phyloP scores from a whole-genome alignment of 2,113 vertebrate species.

The Percina caprodes region DNA sequence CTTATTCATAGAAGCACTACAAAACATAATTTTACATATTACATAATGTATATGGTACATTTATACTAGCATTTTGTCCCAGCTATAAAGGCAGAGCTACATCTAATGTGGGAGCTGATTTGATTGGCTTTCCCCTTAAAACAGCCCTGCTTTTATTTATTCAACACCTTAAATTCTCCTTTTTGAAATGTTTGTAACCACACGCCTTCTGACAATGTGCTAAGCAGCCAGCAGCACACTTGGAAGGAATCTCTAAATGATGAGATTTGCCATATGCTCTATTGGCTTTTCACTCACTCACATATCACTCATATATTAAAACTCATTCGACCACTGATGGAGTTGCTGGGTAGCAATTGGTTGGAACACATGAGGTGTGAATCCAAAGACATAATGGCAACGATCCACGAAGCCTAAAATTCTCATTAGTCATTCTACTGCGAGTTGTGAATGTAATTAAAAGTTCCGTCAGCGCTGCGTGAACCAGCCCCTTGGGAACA shows the following conservation, averaged over 20 bases:
- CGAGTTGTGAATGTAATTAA: conserved; percentile 72
- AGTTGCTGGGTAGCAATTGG: conserved; percentile 37
- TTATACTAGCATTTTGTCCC: not conserved
- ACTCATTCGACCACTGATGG: conserved; percentile 21
- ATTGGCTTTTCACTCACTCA: conserved; percentile 40
- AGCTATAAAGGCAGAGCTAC: not conserved
- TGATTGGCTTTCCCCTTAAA: not conserved
- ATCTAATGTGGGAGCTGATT: not conserved
- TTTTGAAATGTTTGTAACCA: conserved; percentile 25
- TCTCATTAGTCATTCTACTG: conserved; percentile 73
- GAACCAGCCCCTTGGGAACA: conserved; percentile 54
- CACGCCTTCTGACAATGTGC: conserved; percentile 10
- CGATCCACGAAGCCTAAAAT: conserved; percentile 59
- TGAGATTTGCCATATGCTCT: conserved; percentile 42
- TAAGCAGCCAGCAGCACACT: conserved; percentile 15
- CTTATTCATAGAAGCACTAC: conserved; percentile 3
- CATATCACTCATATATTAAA: conserved; percentile 10
- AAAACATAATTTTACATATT: not conserved
- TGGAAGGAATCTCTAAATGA: conserved; percentile 25
- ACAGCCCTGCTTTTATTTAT: conserved; percentile 8
- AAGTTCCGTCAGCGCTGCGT: conserved; percentile 57
- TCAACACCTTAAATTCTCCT: not conserved
- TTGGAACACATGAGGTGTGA: conserved; percentile 25
- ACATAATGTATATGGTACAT: not conserved
- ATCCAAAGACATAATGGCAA: conserved; percentile 46